Evolutionary conservation across 2,888 invertebrate genomes (phyloP), one percentile per base, ranked within the genome.

Genomic region (Lithophane leautieri): DNA sequence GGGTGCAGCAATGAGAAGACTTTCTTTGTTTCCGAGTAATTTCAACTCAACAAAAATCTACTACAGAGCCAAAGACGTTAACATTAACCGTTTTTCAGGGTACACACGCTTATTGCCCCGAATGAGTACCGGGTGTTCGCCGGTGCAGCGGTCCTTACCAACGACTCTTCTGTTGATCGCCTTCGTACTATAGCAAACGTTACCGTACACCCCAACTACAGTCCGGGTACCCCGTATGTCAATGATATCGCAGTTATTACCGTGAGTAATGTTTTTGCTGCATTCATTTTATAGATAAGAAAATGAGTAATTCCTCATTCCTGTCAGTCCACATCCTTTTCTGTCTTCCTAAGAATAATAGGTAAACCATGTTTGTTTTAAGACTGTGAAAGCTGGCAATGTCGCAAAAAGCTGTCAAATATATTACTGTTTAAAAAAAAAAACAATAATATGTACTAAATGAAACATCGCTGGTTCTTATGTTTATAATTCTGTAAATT

Each of bases 171-270:
- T 40, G 34, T 47, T 9, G 84, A 89, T 2, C 84, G 86, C 19
- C 22, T 86, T n/a, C 84, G 92, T 44, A 62, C 2, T 7, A 77
- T 91, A 11, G 76, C 84, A 11, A 89, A 84, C 62, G 84, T 86
- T 68, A 90, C 88, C 0, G 56, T 88, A 0, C 89, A 92, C 42
- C 90, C 89, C 0, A 76, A 86, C 1, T 88, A 84, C 70, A n/a
- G 73, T 0, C 28, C 50, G 11, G 76, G 76, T 25, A 81, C 86
- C n/a, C 76, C 74, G 2, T 62, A 16, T 34, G 25, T 86, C 1
- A 89, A 91, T 56, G 88, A 92, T 67, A 87, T 92, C 47, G 91
- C 90, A 62, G 52, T 92, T 47, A 73, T 92, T 25, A 87, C 86
- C 40, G 92, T 92, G 66, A 91, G 91, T 91, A 47, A 40, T 12